phyloP scores from a whole-genome alignment of 2,888 invertebrate genomes.

The Abrostola triplasia region DNA sequence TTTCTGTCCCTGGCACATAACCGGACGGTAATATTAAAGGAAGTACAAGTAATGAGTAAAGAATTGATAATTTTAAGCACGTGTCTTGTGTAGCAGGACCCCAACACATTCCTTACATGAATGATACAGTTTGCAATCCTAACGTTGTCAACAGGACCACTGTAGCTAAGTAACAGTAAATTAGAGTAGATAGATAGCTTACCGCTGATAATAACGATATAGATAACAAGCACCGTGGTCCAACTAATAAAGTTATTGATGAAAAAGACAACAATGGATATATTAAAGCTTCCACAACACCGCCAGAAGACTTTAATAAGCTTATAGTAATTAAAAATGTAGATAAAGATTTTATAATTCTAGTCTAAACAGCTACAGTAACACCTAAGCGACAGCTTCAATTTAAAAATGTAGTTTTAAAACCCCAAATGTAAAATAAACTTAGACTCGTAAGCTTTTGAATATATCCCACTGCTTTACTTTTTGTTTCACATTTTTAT shows the following conservation, averaged over 20 bases:
- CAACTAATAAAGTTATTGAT: slow-evolving; percentile 48
- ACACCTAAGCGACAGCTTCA: slow-evolving; percentile 64
- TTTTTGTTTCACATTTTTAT: slow-evolving; percentile 55
- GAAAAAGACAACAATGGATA: slow-evolving; percentile 73
- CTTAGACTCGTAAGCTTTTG: slow-evolving; percentile 48
- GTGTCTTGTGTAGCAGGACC: slow-evolving; percentile 86
- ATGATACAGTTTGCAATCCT: slow-evolving; percentile 66
- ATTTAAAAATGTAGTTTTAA: slow-evolving; percentile 52
- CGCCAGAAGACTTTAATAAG: slow-evolving; percentile 68
- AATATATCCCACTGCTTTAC: slow-evolving; percentile 62
- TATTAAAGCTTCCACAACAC: slow-evolving; percentile 74
- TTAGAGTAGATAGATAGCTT: slow-evolving; percentile 69
- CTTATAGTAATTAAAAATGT: slow-evolving; percentile 67
- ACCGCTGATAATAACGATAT: slow-evolving; percentile 55
- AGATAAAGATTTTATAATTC: slow-evolving; percentile 59
- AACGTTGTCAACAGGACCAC: slow-evolving; percentile 80
- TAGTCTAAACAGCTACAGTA: slow-evolving; percentile 63
- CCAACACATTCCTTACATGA: slow-evolving; percentile 79
- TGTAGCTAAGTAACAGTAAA: slow-evolving; percentile 68
- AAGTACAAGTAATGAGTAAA: slow-evolving; percentile 88
- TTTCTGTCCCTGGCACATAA: slow-evolving; percentile 84
- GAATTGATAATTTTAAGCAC: slow-evolving; percentile 84
- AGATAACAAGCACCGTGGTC: slow-evolving; percentile 57
- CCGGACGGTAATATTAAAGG: slow-evolving; percentile 81
- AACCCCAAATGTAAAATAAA: slow-evolving; percentile 35